These are phyloP conservation scores for Chloropsis hardwickii DNA, from an alignment of 2,113 vertebrate genomes.

Conservation along the genomic window DNA sequence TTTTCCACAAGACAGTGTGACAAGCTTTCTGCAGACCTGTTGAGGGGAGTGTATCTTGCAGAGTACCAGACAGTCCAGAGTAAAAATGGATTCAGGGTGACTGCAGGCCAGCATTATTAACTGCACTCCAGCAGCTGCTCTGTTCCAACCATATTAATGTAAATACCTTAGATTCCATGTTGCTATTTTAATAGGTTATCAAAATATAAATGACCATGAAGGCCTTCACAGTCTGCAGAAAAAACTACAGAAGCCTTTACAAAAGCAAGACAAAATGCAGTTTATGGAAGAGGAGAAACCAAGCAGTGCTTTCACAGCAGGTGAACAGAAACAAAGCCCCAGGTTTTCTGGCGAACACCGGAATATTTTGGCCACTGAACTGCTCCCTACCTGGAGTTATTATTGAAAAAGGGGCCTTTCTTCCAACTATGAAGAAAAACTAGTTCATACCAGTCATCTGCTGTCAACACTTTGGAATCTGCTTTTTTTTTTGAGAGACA, in stretches of 20 bases:
- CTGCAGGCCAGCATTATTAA: not conserved
- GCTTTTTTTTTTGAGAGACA: not conserved
- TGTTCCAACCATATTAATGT: not conserved
- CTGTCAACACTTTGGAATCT: not conserved
- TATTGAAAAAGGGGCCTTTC: not conserved
- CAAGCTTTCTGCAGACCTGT: not conserved
- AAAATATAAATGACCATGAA: constrained; percentile 1
- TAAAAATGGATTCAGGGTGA: constrained; percentile 29
- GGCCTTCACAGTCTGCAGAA: not conserved
- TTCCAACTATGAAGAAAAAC: not conserved
- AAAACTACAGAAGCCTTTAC: not conserved
- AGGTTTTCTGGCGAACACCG: not conserved
- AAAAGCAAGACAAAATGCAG: not conserved
- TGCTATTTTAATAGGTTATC: constrained; percentile 37
- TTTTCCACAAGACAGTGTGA: not conserved
- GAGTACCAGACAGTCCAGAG: not conserved
- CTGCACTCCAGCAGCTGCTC: constrained; percentile 36
- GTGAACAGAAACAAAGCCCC: not conserved
- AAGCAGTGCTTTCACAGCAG: not conserved
- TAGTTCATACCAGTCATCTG: not conserved
- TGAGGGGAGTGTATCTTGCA: not conserved
- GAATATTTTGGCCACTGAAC: not conserved
- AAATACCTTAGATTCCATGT: constrained; percentile 30
- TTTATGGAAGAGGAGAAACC: not conserved
- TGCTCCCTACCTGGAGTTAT: not conserved